phyloP scores from a whole-genome alignment of 2,113 vertebrate genomes.

The Ptilorrhoa leucosticta region DNA sequence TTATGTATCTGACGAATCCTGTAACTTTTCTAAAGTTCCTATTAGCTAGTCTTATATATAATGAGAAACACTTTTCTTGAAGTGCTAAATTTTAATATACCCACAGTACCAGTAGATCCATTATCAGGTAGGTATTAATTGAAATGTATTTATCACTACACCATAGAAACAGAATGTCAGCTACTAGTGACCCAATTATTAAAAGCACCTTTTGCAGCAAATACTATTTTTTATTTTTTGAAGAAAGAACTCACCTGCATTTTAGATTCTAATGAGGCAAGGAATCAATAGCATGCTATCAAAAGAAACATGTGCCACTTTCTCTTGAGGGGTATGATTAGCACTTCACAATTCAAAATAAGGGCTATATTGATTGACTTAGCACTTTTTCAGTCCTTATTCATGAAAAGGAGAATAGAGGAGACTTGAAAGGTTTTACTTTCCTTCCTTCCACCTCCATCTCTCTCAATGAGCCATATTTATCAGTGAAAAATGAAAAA shows the following conservation, averaged over 20 bases:
- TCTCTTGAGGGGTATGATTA: background rate
- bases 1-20: background rate
- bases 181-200: background rate
- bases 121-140: background rate
- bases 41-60: background rate
- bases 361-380: background rate
- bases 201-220: background rate
- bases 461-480: background rate
- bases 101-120: background rate
- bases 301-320: background rate
- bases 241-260: background rate
- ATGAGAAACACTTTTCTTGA: background rate
- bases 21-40: background rate
- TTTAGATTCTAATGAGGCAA: background rate
- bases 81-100: background rate
- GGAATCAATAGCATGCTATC: background rate
- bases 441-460: accelerated
- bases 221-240: background rate
- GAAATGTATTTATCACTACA: background rate
- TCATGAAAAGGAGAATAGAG: background rate
- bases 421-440: background rate
- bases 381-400: background rate
- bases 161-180: background rate
- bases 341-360: background rate
- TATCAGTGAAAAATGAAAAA: background rate